Base-by-base conservation (phyloP, 1,140 invertebrate species). In the Maniola jurtina region DNA sequence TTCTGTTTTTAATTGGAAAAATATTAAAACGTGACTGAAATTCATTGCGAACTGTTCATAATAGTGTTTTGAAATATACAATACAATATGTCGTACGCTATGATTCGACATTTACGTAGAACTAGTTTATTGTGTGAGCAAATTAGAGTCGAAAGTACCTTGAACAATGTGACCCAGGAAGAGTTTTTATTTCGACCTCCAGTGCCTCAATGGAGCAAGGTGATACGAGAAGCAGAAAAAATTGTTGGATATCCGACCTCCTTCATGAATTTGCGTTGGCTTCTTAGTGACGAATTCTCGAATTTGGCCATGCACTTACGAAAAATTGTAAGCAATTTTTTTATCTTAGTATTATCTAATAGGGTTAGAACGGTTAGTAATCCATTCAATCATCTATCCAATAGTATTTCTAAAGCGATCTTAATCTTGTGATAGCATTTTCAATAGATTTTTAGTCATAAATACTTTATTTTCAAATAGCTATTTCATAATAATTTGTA, bases 241-340 rank as follows among this genome's bases (percentile, higher is more conserved):
- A 95, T 98, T 72, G 97, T 98, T 48, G 97, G 97, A 10, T 97
- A 97, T 90, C 96, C 96, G n/a, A 97, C 96, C 11, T 97, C 96
- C 2, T 97, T 97, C 84, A 92, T 98, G 68, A 97, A 95, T 86
- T 86, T 98, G 16, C 89, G 96, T 65, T 97, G 96, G 94, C 86
- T 98, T 7, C 86, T 98, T 2, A 97, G 95, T 79, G 97, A 98
- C 89, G 97, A 98, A 92, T 95, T 98, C 70, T 96, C 96, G 0
- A 97, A 97, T 92, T 94, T 98, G 65, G 96, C 96, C 6, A 91
- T 96, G 54, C 96, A 98, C 85, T 92, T 98, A 61, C 92, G 96
- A 56, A 98, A 97, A 92, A 90, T 98, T 52, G 95, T 97, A 73
- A 87, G 83, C 84, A 78, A n/a, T 50, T 40, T 16, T 66, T 66